Conservation (phyloP, 2,797 vertebrate species). For the Micromesistius poutassou region DNA sequence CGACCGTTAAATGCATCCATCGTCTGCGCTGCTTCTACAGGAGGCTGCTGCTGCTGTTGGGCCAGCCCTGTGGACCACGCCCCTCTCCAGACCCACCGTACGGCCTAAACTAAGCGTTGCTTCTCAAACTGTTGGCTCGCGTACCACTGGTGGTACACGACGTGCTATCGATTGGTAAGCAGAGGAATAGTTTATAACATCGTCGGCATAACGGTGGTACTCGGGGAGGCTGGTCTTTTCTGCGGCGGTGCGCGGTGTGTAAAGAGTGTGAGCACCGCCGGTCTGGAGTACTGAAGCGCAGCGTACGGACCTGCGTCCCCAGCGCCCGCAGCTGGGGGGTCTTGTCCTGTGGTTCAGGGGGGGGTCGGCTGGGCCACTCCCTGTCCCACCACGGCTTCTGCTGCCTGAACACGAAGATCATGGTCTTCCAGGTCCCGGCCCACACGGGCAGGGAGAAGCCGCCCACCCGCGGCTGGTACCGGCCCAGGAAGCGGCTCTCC, state of each 20-base stretch:
- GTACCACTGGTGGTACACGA: too few relatives aligned
- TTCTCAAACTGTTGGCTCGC: too few relatives aligned
- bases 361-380: slow-evolving; percentile 41
- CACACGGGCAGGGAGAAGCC: slow-evolving; percentile 49
- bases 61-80: background rate
- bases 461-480: slow-evolving; percentile 4
- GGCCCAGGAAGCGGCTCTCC: background rate
- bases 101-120: background rate
- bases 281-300: background rate
- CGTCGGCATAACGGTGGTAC: too few relatives aligned
- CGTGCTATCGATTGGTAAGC: too few relatives aligned
- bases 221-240: too few relatives aligned
- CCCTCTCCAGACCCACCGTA: background rate
- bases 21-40: background rate
- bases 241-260: too few relatives aligned
- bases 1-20: background rate
- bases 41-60: background rate
- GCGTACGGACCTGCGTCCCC: background rate
- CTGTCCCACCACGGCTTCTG: slow-evolving; percentile 58
- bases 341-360: background rate
- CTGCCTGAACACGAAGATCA: slow-evolving; percentile 63
- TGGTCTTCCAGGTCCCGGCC: slow-evolving; percentile 65
- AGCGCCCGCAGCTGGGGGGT: background rate
- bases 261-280: too few relatives aligned
- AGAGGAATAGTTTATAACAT: too few relatives aligned